Evolutionary conservation across 2,113 vertebrate species (phyloP).

Genomic region (Phocoena sinus): DNA sequence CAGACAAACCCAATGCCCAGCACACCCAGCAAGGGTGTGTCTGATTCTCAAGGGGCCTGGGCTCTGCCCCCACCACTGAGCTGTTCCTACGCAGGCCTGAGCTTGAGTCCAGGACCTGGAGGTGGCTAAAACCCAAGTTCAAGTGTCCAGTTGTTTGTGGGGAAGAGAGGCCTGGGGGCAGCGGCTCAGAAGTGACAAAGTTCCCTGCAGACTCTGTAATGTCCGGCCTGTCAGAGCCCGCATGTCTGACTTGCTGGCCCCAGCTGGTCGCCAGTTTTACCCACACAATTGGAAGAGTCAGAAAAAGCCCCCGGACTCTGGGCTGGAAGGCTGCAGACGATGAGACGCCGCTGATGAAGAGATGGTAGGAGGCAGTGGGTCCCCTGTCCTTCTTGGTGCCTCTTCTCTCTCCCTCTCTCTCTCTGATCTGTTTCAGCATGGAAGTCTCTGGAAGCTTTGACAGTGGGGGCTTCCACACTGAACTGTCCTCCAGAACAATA

Average conservation of each 20-base stretch:
- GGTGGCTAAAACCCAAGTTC: background rate
- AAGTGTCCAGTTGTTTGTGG: background rate
- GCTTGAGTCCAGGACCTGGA: background rate
- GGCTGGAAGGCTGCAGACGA: background rate
- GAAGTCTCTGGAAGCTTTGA: background rate
- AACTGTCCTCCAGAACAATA: background rate
- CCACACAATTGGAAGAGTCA: background rate
- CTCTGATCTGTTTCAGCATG: background rate
- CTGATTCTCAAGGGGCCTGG: no score
- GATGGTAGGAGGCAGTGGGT: background rate
- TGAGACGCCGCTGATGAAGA: rapidly evolving
- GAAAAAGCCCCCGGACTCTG: background rate
- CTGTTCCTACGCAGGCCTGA: background rate
- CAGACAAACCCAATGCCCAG: background rate
- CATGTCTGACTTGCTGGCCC: background rate
- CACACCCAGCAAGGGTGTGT: background rate
- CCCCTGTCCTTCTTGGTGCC: background rate
- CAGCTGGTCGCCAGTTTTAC: background rate
- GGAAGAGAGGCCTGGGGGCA: background rate
- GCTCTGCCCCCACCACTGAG: background rate
- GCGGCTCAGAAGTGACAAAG: background rate
- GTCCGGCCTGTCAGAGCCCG: background rate
- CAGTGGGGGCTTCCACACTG: background rate
- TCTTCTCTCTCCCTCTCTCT: background rate
- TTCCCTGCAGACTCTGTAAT: background rate